Evolutionary conservation across 2,113 vertebrate species (phyloP).

Genomic region (Sinocyclocheilus anophthalmus): DNA sequence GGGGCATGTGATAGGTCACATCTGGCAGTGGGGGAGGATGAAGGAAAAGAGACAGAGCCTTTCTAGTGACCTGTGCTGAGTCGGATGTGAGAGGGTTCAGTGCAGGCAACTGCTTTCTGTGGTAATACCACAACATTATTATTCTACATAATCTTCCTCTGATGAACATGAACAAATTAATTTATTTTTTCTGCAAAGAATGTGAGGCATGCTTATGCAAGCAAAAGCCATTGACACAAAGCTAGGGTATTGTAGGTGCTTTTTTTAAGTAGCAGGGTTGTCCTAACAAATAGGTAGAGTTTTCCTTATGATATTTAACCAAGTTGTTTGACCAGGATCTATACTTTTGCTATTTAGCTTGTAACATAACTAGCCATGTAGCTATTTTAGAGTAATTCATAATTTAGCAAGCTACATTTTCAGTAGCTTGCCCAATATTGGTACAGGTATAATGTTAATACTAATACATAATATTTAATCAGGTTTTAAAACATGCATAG

Average conservation of each 20-base stretch:
- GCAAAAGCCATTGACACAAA: not conserved
- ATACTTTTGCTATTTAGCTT: not conserved
- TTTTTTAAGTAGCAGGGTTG: no score
- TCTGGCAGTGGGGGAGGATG: conserved; percentile 59
- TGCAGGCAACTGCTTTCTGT: not conserved
- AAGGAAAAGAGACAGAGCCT: conserved; percentile 19
- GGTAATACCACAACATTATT: not conserved
- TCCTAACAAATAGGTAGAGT: not conserved
- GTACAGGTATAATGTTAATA: not conserved
- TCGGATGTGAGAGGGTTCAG: conserved; percentile 11
- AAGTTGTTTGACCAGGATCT: not conserved
- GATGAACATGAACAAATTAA: not conserved
- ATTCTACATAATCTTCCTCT: not conserved
- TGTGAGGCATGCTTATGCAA: no score
- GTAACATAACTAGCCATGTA: not conserved
- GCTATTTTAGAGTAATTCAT: not conserved
- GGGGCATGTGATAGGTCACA: conserved; percentile 67
- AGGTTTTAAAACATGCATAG: not conserved
- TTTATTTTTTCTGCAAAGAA: no score
- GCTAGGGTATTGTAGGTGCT: not conserved
- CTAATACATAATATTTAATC: not conserved
- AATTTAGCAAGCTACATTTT: not conserved
- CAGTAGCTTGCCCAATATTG: not conserved
- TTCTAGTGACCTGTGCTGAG: conserved; percentile 16
- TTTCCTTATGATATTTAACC: not conserved